Evolutionary conservation across 30 jellyfish, hydroid and myxozoan species (phyloP).

Genomic region (Hydractinia symbiolongicarpus): DNA sequence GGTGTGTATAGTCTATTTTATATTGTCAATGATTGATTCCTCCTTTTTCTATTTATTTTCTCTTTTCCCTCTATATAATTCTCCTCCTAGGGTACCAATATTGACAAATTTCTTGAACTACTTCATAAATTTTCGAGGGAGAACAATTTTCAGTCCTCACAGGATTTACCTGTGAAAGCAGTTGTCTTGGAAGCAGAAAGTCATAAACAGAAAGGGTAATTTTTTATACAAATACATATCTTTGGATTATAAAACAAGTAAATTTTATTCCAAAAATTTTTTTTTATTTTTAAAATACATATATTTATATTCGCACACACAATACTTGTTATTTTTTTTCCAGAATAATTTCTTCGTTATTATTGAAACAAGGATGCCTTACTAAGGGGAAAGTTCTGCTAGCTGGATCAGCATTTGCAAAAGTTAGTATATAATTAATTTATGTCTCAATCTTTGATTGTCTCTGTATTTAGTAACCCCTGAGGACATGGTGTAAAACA

Average conservation of each 20-base stretch:
- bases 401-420: conserved; percentile 91
- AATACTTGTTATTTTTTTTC: conserved; percentile 5
- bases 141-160: conserved; percentile 1
- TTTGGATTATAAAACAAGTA: too few relatives aligned
- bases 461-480: not conserved
- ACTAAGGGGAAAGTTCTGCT: conserved; percentile 51
- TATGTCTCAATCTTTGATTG: conserved; percentile 13
- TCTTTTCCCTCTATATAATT: not conserved
- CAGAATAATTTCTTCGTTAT: conserved; percentile 69
- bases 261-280: not conserved
- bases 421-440: conserved; percentile 41
- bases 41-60: too few relatives aligned
- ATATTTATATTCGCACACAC: not conserved
- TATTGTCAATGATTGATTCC: not conserved
- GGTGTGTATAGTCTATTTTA: conserved; percentile 27
- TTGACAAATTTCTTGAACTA: conserved; percentile 20
- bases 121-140: conserved; percentile 24
- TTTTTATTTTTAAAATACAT: not conserved
- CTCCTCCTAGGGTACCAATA: conserved; percentile 21
- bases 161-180: conserved; percentile 58
- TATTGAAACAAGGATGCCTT: conserved; percentile 81
- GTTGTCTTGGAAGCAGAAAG: conserved; percentile 82
- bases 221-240: not conserved
- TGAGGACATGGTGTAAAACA: too few relatives aligned
- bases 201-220: conserved; percentile 79